These are phyloP conservation scores for Epizoanthus rinbou DNA, from an alignment of 92 coral and sea anemone genomes.

Conservation along the genomic window DNA sequence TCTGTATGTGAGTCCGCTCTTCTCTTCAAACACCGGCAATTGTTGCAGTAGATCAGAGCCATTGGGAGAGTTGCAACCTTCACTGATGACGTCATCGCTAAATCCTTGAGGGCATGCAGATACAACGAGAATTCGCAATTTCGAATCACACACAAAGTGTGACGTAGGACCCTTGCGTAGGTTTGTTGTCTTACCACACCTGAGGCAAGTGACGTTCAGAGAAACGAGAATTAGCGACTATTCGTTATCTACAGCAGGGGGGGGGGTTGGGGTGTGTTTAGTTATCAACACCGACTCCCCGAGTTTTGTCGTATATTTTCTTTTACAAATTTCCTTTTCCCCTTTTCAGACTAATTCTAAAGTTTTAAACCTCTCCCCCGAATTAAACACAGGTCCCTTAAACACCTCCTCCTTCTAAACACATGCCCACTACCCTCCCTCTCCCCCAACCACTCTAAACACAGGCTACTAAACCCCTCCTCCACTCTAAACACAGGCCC, in stretches of 20 bases:
- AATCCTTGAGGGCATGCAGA: background rate
- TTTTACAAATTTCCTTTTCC: too few relatives aligned
- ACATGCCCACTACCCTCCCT: too few relatives aligned
- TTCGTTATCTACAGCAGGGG: background rate
- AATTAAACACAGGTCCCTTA: too few relatives aligned
- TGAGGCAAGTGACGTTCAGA: background rate
- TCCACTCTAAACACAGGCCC: too few relatives aligned
- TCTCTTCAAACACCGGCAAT: constrained; percentile 13
- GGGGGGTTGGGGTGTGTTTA: too few relatives aligned
- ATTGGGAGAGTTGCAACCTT: constrained; percentile 16
- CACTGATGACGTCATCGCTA: background rate
- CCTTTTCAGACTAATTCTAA: too few relatives aligned
- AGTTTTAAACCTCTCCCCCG: too few relatives aligned
- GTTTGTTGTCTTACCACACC: constrained; percentile 13
- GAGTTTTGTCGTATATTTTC: too few relatives aligned
- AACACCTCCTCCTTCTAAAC: too few relatives aligned
- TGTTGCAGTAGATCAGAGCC: constrained; percentile 25
- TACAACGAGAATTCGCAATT: background rate
- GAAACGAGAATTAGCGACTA: background rate
- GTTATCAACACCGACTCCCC: too few relatives aligned
- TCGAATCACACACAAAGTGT: background rate
- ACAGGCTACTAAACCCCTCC: too few relatives aligned
- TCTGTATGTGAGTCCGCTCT: constrained; percentile 2
- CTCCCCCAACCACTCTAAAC: too few relatives aligned
- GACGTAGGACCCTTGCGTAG: background rate